Evolutionary conservation across 2,797 vertebrate genomes (phyloP).

Genomic region (Lagocephalus sceleratus): DNA sequence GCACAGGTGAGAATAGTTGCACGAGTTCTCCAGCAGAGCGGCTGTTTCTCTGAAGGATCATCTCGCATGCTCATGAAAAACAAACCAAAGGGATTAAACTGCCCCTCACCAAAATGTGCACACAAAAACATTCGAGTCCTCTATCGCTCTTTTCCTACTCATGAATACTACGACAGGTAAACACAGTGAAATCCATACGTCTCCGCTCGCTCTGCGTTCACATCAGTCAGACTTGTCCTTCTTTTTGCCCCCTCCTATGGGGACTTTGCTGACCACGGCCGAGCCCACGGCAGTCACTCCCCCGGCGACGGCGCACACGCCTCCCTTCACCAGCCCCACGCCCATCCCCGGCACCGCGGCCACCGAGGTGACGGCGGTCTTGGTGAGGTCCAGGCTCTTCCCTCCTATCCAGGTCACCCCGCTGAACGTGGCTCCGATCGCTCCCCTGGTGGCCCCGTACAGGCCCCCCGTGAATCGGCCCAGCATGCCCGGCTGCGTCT

Average conservation of each 20-base stretch:
- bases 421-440: slow-evolving; percentile 89
- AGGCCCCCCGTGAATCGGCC: slow-evolving; percentile 90
- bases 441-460: slow-evolving; percentile 91
- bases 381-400: slow-evolving; percentile 91
- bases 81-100: not conserved
- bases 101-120: slow-evolving; percentile 41
- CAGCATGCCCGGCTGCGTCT: slow-evolving; percentile 87
- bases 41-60: slow-evolving; percentile 1
- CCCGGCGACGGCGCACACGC: slow-evolving; percentile 89
- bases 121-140: slow-evolving; percentile 50
- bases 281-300: slow-evolving; percentile 90
- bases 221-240: slow-evolving; percentile 98
- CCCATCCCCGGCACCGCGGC: slow-evolving; percentile 88
- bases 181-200: slow-evolving; percentile 16
- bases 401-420: slow-evolving; percentile 95
- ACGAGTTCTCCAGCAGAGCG: too few species aligned
- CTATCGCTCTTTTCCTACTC: slow-evolving; percentile 34
- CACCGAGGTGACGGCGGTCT: slow-evolving; percentile 87
- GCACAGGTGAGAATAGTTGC: slow-evolving; percentile 24
- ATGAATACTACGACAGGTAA: slow-evolving; percentile 34
- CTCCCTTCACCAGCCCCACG: slow-evolving; percentile 90
- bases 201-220: slow-evolving; percentile 14
- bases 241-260: slow-evolving; percentile 90
- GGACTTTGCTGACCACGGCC: slow-evolving; percentile 91
- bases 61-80: slow-evolving; percentile 15